Evolutionary conservation across 2,888 invertebrate genomes (phyloP).

Genomic region (Hirtodrosophila alboralis): DNA sequence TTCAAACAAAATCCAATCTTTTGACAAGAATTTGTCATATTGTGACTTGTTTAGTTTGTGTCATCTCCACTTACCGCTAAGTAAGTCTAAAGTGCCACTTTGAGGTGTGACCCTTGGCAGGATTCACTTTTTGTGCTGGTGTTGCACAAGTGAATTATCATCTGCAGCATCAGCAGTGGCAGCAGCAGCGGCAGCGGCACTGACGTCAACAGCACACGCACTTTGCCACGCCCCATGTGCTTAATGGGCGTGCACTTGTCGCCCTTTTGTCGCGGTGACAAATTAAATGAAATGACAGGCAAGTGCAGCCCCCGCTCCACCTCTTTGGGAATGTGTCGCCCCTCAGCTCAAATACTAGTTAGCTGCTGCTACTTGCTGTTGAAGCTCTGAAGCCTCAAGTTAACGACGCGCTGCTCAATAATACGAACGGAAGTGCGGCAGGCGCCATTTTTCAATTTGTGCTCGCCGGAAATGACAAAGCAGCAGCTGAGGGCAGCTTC

Average conservation of each 20-base stretch:
- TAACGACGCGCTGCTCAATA: conserved; percentile 71
- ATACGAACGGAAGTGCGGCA: conserved; percentile 67
- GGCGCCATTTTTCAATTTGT: conserved; percentile 74
- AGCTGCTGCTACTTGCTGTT: conserved; percentile 24
- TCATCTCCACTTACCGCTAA: conserved; percentile 7
- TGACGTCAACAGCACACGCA: conserved; percentile 65
- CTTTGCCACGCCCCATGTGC: conserved; percentile 40
- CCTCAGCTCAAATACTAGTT: conserved; percentile 9
- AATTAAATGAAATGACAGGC: conserved; percentile 65
- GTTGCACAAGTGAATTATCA: background rate
- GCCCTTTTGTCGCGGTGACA: conserved; percentile 49
- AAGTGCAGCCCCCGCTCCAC: conserved; percentile 27
- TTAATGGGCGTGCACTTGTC: conserved; percentile 33
- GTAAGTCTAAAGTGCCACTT: conserved; percentile 43
- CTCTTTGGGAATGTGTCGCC: background rate
- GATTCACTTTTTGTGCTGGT: conserved; percentile 21
- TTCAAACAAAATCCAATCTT: no score
- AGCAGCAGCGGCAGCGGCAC: conserved; percentile 28
- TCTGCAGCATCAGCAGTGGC: conserved; percentile 9
- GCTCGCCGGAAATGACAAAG: conserved; percentile 70
- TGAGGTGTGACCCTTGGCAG: conserved; percentile 7
- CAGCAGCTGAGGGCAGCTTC: conserved; percentile 28
- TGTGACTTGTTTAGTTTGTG: no score
- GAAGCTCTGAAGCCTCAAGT: conserved; percentile 39
- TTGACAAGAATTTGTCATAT: no score